Evolutionary conservation across 2,888 invertebrate genomes (phyloP), one percentile per base, ranked within the genome.

Genomic region (Caradrina clavipalpis): DNA sequence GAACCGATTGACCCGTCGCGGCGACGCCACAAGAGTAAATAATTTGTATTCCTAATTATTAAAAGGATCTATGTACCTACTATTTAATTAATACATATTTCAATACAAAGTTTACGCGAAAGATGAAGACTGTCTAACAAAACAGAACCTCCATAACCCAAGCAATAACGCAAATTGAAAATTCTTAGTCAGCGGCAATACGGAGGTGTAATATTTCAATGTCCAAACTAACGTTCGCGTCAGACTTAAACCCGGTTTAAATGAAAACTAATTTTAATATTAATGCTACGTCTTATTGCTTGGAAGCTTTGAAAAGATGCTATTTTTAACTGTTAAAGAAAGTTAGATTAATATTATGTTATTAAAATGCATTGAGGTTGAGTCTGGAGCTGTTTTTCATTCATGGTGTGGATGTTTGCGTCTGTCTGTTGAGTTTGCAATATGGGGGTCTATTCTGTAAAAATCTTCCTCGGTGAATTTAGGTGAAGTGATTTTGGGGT

Each of bases 191-290:
- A 42, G 70, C 79, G 70, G 73, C 62, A 82, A 86, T 72, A 82
- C 80, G 69, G 70, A 79, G 76, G 57, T 66, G 86, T 86, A 90
- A 92, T 93, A 90, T 92, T 91, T 93, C 93, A 93, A 84, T 85
- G 93, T 93, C 93, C 82, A 82, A 83, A 87, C 67, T 83, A 80
- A 83, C 83, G 66, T 82, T 84, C 83, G 68, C 85, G 88, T 90
- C 90, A 87, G 87, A 80, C 82, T 84, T 84, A 88, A 89, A 83
- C 89, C 89, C 73, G 80, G 87, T 86, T 90, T 89, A 91, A 92
- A 93, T 93, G 90, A 90, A 91, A 92, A 92, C 92, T 93, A 92
- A 93, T 93, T 93, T 93, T 89, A 93, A 92, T 93, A 92, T 92
- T 91, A 91, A 92, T 89, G 88, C 86, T 80, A 50, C 74, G 80